Evolutionary conservation across 2,113 vertebrate species (phyloP).

Genomic region (Marmota flaviventris): DNA sequence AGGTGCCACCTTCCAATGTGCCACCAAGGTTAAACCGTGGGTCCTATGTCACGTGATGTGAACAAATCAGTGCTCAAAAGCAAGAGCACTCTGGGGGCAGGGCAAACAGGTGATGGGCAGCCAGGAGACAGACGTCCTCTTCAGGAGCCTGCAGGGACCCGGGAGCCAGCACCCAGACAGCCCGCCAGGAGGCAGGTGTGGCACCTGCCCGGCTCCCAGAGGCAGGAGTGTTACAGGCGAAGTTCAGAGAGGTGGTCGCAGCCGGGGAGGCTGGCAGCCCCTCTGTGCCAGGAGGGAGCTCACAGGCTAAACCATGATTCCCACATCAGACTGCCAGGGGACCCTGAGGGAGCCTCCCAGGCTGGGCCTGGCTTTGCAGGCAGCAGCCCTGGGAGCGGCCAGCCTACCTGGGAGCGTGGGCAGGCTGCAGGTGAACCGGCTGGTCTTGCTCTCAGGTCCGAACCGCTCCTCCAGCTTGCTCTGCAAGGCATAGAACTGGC

Average conservation of each 20-base stretch:
- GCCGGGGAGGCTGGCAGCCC: rapidly evolving
- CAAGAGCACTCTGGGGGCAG: background rate
- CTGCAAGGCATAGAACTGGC: constrained; percentile 94
- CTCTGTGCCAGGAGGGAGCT: background rate
- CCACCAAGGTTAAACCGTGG: background rate
- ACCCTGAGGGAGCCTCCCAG: background rate
- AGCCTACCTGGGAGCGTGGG: constrained; percentile 93
- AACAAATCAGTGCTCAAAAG: background rate
- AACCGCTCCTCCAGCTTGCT: constrained; percentile 93
- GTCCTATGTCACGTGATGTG: background rate
- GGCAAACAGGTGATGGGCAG: too few species aligned
- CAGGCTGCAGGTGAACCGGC: constrained; percentile 89
- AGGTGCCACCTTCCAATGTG: background rate
- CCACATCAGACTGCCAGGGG: rapidly evolving
- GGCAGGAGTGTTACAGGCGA: background rate
- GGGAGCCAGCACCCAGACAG: background rate
- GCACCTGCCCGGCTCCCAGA: too few species aligned
- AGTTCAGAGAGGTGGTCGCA: rapidly evolving
- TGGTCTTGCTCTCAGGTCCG: constrained; percentile 85
- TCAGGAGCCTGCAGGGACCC: background rate
- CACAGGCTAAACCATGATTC: rapidly evolving
- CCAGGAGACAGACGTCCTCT: background rate
- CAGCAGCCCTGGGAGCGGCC: rapidly evolving
- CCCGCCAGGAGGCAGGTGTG: background rate
- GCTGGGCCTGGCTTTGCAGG: too few species aligned